Evolutionary conservation across 1,140 invertebrate species (phyloP).

Genomic region (Caenorhabditis brenneri): DNA sequence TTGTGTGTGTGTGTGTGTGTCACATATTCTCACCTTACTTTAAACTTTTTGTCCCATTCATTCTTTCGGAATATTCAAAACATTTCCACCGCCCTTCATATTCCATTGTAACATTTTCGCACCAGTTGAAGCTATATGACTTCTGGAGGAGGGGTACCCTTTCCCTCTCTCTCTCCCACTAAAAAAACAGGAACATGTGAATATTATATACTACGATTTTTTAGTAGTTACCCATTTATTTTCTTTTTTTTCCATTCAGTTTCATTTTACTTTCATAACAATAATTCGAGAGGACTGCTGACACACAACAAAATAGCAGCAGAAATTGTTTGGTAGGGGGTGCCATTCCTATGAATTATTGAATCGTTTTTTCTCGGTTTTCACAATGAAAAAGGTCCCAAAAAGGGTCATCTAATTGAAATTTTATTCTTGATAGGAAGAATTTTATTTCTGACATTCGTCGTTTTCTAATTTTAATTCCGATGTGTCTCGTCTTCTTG

Average conservation of each 20-base stretch:
- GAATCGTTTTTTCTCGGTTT: not conserved
- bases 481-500: not conserved
- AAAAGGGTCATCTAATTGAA: not conserved
- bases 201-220: conserved; percentile 3
- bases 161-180: too few relatives aligned
- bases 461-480: not conserved
- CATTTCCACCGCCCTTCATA: not conserved
- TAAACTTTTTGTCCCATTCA: not conserved
- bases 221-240: not conserved
- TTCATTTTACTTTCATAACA: not conserved
- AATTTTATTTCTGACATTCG: not conserved
- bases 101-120: conserved; percentile 30
- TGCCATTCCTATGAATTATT: not conserved
- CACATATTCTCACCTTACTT: conserved; percentile 35
- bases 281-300: not conserved
- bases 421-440: too few relatives aligned
- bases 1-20: not conserved
- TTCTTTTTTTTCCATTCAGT: not conserved
- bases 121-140: too few relatives aligned
- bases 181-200: not conserved
- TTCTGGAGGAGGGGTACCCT: not conserved
- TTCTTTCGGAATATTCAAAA: not conserved
- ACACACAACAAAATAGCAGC: not conserved
- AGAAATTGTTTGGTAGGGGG: not conserved
- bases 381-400: not conserved